Conservation (phyloP, 37 sponge, comb jelly and placozoan genomes). For the Aplysina aerophoba region DNA sequence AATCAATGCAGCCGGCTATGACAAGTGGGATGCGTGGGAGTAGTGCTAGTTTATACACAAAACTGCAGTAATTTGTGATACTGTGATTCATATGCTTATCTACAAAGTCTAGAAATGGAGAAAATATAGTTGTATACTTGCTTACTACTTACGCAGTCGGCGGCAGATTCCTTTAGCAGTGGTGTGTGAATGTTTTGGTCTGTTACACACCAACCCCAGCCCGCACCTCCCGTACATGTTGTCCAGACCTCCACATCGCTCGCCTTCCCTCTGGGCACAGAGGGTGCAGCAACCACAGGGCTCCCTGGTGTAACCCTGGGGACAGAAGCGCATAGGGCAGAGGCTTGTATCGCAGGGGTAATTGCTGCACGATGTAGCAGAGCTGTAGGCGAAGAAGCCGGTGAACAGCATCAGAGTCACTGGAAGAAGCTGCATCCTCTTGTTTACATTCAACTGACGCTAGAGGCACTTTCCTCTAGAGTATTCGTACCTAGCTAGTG, state of each 20-base stretch:
- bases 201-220: conserved; percentile 43
- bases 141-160: too few species aligned
- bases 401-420: not conserved
- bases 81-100: too few species aligned
- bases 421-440: too few species aligned
- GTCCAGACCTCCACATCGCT: conserved; percentile 52
- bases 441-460: not conserved
- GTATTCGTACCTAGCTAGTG: not conserved
- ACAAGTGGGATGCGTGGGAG: too few species aligned
- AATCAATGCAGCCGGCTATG: too few species aligned
- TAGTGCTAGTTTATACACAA: too few species aligned
- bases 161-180: too few species aligned
- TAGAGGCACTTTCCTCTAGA: not conserved
- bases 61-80: too few species aligned
- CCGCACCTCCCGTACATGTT: conserved; percentile 26
- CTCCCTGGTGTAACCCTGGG: conserved; percentile 10
- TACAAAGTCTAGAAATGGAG: too few species aligned
- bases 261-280: conserved; percentile 45
- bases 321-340: not conserved
- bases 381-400: not conserved
- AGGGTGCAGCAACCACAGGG: conserved; percentile 57
- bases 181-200: not conserved
- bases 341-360: not conserved
- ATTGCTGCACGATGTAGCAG: not conserved
- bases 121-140: too few species aligned